phyloP scores from a whole-genome alignment of 2,888 invertebrate species.

The Gasteruption jaculator region DNA sequence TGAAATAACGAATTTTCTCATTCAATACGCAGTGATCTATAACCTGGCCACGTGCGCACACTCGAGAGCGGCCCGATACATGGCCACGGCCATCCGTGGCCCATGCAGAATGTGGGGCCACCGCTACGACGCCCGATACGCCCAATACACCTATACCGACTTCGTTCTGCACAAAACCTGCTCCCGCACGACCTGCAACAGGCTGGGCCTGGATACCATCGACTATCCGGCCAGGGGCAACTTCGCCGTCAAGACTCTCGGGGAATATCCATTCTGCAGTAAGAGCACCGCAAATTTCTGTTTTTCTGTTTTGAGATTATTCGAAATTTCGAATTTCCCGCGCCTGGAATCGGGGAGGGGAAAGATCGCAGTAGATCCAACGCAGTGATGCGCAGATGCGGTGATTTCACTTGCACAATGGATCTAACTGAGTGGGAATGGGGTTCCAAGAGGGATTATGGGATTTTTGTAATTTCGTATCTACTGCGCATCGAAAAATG shows the following conservation, averaged over 20 bases:
- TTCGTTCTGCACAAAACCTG: conserved; percentile 26
- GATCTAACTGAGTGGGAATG: too few relatives aligned
- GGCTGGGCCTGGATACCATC: conserved; percentile 37
- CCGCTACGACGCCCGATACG: conserved; percentile 22
- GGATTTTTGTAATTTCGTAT: too few relatives aligned
- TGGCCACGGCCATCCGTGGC: conserved; percentile 28
- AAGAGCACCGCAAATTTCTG: too few relatives aligned
- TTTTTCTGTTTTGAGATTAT: too few relatives aligned
- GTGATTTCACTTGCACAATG: too few relatives aligned
- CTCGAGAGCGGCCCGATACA: conserved; percentile 27
- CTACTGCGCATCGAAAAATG: too few relatives aligned
- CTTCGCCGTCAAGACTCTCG: conserved; percentile 36
- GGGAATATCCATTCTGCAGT: conserved; percentile 40
- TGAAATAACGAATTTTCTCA: conserved; percentile 2
- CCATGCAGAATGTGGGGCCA: conserved; percentile 27
- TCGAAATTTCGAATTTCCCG: too few relatives aligned
- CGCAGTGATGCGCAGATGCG: too few relatives aligned
- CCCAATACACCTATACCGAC: conserved; percentile 17
- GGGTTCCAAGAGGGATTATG: too few relatives aligned
- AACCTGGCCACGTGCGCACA: conserved; percentile 33
- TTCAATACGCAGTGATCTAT: conserved; percentile 27
- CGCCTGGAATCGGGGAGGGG: too few relatives aligned
- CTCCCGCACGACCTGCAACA: conserved; percentile 31
- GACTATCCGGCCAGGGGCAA: conserved; percentile 33
- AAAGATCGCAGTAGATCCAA: too few relatives aligned